A percentile compares a stretch with the other conserved stretches of the same genome.
phyloP scores from a whole-genome alignment of 2,797 vertebrate species.

The Sylvilagus floridanus region DNA sequence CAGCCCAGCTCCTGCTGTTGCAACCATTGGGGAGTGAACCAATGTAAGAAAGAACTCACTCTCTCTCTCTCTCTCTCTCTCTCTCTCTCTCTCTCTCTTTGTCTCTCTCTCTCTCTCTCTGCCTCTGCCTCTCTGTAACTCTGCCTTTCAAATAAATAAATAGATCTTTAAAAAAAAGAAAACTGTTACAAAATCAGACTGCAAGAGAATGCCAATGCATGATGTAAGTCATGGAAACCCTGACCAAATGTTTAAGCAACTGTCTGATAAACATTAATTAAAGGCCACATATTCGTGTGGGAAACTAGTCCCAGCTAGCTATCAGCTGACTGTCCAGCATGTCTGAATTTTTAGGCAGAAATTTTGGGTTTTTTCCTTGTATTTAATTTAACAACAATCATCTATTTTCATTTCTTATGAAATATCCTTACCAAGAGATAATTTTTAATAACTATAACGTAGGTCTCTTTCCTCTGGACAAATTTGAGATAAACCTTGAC shows the following conservation, averaged over 20 bases:
- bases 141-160: too few relatives aligned
- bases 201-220: not conserved
- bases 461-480: not conserved
- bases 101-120: too few relatives aligned
- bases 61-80: too few relatives aligned
- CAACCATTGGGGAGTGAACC: too few relatives aligned
- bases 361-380: not conserved
- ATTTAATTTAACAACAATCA: not conserved
- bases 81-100: too few relatives aligned
- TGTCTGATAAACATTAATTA: not conserved
- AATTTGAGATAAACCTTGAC: not conserved
- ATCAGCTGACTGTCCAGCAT: not conserved
- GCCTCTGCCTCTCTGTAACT: too few relatives aligned
- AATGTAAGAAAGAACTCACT: too few relatives aligned
- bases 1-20: too few relatives aligned
- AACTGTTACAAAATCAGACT: not conserved
- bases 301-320: not conserved
- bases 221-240: not conserved
- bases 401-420: conserved; percentile 1
- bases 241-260: not conserved
- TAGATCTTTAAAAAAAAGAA: not conserved
- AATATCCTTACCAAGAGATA: not conserved
- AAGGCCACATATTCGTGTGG: not conserved
- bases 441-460: not conserved
- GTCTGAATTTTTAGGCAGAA: not conserved